These are phyloP conservation scores for Tetrax tetrax DNA, from an alignment of 2,113 vertebrate species.

Conservation along the genomic window DNA sequence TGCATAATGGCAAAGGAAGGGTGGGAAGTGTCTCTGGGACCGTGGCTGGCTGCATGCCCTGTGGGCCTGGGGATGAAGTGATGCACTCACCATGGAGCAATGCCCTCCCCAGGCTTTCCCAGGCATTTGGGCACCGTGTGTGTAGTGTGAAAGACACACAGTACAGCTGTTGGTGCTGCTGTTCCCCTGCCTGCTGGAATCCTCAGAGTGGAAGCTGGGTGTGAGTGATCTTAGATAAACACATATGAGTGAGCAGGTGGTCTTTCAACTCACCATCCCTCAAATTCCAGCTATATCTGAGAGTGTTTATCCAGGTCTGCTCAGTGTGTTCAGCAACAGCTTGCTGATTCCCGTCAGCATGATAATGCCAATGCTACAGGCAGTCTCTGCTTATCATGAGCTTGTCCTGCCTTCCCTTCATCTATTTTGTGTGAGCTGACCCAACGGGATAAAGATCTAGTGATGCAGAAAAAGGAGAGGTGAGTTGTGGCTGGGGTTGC, in stretches of 20 bases:
- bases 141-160: background rate
- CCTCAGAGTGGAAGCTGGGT: fast-evolving
- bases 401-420: background rate
- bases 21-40: background rate
- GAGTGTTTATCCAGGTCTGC: background rate
- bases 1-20: background rate
- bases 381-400: background rate
- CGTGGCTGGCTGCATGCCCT: background rate
- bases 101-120: background rate
- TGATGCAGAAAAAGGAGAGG: background rate
- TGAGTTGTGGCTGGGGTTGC: background rate
- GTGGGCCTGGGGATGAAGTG: background rate
- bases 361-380: background rate
- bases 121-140: background rate
- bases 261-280: background rate
- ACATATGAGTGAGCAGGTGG: background rate
- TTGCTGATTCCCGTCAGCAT: background rate
- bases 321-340: background rate
- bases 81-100: background rate
- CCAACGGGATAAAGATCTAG: background rate
- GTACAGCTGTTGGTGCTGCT: background rate
- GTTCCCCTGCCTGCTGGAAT: background rate
- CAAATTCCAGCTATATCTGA: background rate
- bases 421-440: background rate
- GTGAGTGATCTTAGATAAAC: background rate